phyloP scores from a whole-genome alignment of 2,888 invertebrate genomes.

The Azorinus chamasolen region DNA sequence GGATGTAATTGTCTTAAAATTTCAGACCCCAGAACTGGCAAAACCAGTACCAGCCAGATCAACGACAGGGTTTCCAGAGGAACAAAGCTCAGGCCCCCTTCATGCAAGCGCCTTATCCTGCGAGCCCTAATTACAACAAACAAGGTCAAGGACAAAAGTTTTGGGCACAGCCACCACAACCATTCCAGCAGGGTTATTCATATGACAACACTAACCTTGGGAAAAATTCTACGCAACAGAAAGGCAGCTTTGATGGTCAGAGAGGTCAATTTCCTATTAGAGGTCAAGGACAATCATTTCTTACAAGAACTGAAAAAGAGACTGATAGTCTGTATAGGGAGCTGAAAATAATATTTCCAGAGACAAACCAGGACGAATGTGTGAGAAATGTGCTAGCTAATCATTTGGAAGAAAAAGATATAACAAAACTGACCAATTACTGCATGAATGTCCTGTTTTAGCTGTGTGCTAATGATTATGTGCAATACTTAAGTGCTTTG shows the following conservation, averaged over 20 bases:
- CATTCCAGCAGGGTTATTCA: no score
- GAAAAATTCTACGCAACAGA: neutral
- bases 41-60: neutral
- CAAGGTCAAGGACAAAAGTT: no score
- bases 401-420: constrained; percentile 75
- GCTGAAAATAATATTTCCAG: constrained; percentile 73
- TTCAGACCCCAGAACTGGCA: neutral
- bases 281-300: constrained; percentile 4
- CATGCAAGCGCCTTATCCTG: no score
- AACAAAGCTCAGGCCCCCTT: no score
- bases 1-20: no score
- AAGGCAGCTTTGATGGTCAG: constrained; percentile 11
- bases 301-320: constrained; percentile 52
- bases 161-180: no score
- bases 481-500: no score
- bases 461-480: neutral
- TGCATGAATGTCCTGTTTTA: constrained; percentile 69
- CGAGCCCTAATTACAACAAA: no score
- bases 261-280: constrained; percentile 14
- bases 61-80: no score
- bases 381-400: constrained; percentile 71
- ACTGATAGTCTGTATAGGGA: constrained; percentile 64
- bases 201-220: no score
- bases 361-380: constrained; percentile 63
- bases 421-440: constrained; percentile 77